These are phyloP conservation scores for Magallana nippona DNA, from an alignment of 2,888 invertebrate genomes.

Conservation along the genomic window DNA sequence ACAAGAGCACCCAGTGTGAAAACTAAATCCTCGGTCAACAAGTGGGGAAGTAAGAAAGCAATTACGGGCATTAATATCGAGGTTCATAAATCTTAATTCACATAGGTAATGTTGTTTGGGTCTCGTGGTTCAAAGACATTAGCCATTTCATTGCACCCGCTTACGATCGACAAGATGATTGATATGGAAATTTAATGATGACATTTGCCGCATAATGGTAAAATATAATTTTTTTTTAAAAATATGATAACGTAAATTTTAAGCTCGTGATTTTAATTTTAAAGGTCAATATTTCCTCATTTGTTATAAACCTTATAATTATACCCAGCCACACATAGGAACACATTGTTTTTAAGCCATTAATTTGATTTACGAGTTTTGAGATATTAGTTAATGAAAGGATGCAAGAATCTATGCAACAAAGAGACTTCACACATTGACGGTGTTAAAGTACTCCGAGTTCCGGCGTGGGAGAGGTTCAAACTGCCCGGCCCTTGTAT, in stretches of 20 bases:
- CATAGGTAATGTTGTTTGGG: slow-evolving; percentile 7
- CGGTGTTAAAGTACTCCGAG: not conserved
- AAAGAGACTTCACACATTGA: not conserved
- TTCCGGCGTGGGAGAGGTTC: not conserved
- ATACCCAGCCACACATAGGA: not conserved
- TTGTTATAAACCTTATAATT: not conserved
- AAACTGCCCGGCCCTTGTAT: not conserved
- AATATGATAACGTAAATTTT: not conserved
- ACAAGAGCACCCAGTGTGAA: not conserved
- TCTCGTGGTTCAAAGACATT: slow-evolving; percentile 6
- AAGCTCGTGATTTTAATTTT: not conserved
- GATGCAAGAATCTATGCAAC: not conserved
- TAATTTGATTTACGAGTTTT: not conserved
- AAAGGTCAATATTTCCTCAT: not conserved
- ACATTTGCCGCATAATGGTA: not conserved
- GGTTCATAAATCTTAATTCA: slow-evolving; percentile 33
- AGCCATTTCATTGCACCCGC: not conserved
- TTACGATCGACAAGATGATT: not conserved
- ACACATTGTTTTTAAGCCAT: not conserved
- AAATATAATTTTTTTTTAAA: not conserved
- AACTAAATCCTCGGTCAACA: slow-evolving; percentile 10
- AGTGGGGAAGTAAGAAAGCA: slow-evolving; percentile 27
- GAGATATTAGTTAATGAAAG: slow-evolving; percentile 2
- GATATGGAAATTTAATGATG: slow-evolving; percentile 24
- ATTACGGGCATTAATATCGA: slow-evolving; percentile 40